A percentile compares a stretch with the other conserved stretches of the same genome.
phyloP scores from a whole-genome alignment of 2,797 vertebrate species.

The Malacoraja senta region DNA sequence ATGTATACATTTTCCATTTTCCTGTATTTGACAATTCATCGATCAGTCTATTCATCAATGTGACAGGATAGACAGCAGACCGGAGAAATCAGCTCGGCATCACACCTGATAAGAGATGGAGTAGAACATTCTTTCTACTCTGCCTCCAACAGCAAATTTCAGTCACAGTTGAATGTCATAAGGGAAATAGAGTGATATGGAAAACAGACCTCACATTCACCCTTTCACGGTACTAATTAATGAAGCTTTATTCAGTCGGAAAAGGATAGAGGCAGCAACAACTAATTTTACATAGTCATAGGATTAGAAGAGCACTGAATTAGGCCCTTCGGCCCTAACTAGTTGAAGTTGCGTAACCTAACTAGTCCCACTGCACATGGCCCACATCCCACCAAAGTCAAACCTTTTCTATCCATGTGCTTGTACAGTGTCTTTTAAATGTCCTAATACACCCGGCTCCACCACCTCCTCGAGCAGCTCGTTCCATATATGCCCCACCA shows the following conservation, averaged over 20 bases:
- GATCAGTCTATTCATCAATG: neutral
- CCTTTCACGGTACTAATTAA: neutral
- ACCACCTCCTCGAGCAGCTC: too few species aligned
- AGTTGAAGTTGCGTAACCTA: too few species aligned
- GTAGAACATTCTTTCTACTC: neutral
- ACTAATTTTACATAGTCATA: neutral
- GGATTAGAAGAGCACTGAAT: too few species aligned
- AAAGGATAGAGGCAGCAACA: neutral
- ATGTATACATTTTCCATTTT: neutral
- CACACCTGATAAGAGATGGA: too few species aligned
- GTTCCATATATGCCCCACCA: too few species aligned
- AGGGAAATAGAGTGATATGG: too few species aligned
- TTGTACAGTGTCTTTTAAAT: too few species aligned
- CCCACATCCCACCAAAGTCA: too few species aligned
- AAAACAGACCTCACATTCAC: neutral
- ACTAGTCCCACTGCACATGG: too few species aligned
- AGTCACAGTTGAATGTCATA: neutral
- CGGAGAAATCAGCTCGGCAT: neutral
- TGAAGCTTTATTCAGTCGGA: neutral
- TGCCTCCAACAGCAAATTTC: neutral
- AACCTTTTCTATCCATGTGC: too few species aligned
- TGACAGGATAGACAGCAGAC: neutral
- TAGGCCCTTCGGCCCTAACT: too few species aligned
- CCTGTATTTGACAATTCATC: neutral
- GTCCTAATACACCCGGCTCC: too few species aligned